Conservation (phyloP, 2,888 invertebrate species). For the Apotomis turbidana region DNA sequence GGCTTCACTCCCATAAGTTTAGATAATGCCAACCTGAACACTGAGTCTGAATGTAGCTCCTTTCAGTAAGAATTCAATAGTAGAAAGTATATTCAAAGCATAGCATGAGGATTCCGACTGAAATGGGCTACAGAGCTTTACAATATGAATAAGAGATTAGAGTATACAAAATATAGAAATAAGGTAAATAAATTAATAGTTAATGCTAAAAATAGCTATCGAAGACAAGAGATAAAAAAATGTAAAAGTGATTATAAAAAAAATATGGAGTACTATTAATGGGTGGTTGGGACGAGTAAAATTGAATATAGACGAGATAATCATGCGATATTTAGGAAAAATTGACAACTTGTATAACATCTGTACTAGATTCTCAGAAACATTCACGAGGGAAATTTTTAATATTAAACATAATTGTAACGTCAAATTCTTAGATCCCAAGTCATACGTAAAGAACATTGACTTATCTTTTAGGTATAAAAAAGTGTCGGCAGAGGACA, state of each 20-base stretch:
- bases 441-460: constrained; percentile 1
- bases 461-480: constrained; percentile 19
- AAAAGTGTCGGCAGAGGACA: constrained; percentile 6
- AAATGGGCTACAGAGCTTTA: no score
- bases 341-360: neutral
- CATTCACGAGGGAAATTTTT: neutral
- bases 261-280: constrained; percentile 6
- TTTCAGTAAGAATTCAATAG: no score
- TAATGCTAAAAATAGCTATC: neutral
- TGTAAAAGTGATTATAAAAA: constrained; percentile 15
- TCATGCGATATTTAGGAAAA: constrained; percentile 7
- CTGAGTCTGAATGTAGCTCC: no score
- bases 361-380: constrained; percentile 5
- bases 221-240: neutral
- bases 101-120: no score
- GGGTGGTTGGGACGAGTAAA: constrained; percentile 6
- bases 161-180: no score
- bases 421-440: neutral
- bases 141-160: no score
- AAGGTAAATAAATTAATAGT: neutral
- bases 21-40: no score
- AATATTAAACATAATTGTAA: constrained; percentile 4
- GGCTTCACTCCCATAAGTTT: no score
- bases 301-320: constrained; percentile 15
- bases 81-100: no score